Percentiles rank a stretch among this genome's conserved stretches.
phyloP scores from a whole-genome alignment of 2,797 vertebrate genomes.

The Numenius phaeopus region DNA sequence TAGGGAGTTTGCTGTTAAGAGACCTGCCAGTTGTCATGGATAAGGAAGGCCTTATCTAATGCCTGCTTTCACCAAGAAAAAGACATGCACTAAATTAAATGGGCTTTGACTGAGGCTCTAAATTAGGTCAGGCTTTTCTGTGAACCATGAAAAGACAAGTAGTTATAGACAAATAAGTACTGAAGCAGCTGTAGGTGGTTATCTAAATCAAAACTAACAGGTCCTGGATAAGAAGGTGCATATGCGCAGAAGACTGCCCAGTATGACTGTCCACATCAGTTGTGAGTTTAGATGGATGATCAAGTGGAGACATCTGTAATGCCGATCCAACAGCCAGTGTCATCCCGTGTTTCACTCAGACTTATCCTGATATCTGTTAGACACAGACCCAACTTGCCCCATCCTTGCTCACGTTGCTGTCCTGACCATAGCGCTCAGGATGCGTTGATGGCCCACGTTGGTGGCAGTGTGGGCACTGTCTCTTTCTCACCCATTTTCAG shows the following conservation, averaged over 20 bases:
- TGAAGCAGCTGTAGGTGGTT: neutral
- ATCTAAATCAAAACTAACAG: neutral
- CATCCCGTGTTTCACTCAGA: fast-evolving
- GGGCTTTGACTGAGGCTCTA: slow-evolving; percentile 27
- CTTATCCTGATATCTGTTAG: neutral
- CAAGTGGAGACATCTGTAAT: neutral
- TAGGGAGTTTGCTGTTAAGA: slow-evolving; percentile 9
- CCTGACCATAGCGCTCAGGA: neutral
- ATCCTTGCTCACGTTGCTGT: neutral
- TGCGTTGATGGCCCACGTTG: fast-evolving
- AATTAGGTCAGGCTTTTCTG: slow-evolving; percentile 35
- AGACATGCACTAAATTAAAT: slow-evolving; percentile 55
- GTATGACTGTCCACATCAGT: fast-evolving
- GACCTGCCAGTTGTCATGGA: slow-evolving; percentile 51
- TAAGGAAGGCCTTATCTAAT: slow-evolving; percentile 52
- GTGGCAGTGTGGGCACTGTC: fast-evolving
- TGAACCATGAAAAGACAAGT: slow-evolving; percentile 50
- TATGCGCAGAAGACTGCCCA: neutral
- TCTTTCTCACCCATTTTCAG: fast-evolving
- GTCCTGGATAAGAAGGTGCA: neutral
- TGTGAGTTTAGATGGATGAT: neutral
- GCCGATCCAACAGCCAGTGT: neutral
- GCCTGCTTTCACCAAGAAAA: slow-evolving; percentile 13
- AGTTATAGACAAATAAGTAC: slow-evolving; percentile 7
- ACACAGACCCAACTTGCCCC: fast-evolving